phyloP scores from a whole-genome alignment of 2,888 invertebrate genomes.

The Mythimna loreyi region DNA sequence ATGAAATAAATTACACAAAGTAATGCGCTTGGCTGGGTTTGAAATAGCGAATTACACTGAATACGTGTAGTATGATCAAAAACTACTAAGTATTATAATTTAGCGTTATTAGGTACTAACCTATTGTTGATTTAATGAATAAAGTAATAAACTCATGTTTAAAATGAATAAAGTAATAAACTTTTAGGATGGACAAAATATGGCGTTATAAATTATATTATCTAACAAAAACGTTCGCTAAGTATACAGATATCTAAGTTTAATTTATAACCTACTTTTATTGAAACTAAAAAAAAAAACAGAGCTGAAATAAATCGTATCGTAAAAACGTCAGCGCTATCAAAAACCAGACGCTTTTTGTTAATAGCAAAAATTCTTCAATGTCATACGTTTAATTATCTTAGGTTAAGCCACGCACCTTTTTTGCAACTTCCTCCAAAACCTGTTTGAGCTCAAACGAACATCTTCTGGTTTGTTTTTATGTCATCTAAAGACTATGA shows the following conservation, averaged over 20 bases:
- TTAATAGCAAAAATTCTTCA: conserved; percentile 52
- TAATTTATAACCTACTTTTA: conserved; percentile 1
- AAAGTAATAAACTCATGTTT: conserved; percentile 2
- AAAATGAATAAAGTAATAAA: neutral
- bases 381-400: conserved; percentile 62
- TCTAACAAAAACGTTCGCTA: neutral
- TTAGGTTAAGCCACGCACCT: conserved; percentile 54
- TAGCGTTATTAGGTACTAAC: neutral
- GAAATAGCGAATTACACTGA: too few relatives aligned
- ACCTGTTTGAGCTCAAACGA: conserved; percentile 72
- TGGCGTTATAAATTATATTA: neutral
- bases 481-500: conserved; percentile 40
- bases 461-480: conserved; percentile 45
- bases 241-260: neutral
- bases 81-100: neutral
- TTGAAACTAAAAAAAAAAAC: neutral
- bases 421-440: conserved; percentile 79
- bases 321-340: conserved; percentile 24
- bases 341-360: conserved; percentile 20
- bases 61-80: neutral
- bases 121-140: neutral
- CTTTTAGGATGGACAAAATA: neutral
- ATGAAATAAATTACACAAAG: too few relatives aligned
- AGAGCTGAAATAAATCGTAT: conserved; percentile 15
- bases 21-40: too few relatives aligned